Evolutionary conservation across 2,888 invertebrate species (phyloP).

Genomic region (Lottia scabra): DNA sequence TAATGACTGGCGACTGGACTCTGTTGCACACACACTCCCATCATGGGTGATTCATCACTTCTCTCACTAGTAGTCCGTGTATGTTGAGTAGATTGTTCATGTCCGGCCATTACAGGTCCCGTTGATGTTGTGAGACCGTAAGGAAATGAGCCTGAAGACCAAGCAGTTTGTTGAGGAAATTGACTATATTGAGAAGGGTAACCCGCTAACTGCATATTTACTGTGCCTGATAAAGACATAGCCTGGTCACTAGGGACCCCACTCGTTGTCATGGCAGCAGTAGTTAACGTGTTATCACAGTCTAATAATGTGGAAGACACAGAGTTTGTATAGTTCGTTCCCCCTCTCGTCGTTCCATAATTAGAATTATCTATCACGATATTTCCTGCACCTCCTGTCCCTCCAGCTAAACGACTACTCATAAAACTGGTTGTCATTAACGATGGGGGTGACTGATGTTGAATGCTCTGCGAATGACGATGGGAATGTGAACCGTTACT

Average conservation of each 20-base stretch:
- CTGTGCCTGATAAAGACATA: constrained; percentile 61
- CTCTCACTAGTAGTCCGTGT: constrained; percentile 45
- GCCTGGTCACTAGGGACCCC: constrained; percentile 27
- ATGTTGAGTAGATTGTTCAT: constrained; percentile 33
- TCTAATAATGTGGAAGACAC: constrained; percentile 10
- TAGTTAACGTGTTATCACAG: constrained; percentile 5
- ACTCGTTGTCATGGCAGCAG: neutral
- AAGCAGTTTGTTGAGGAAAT: constrained; percentile 39
- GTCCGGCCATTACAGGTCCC: constrained; percentile 31
- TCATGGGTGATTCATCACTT: constrained; percentile 83
- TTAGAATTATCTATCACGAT: neutral
- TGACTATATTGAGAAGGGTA: constrained; percentile 53
- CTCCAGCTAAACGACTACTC: neutral
- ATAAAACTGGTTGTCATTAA: neutral
- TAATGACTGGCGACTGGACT: constrained; percentile 92
- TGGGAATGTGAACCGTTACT: constrained; percentile 45
- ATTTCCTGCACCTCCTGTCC: neutral
- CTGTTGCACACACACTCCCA: constrained; percentile 90
- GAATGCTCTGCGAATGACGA: constrained; percentile 45
- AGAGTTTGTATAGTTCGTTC: neutral
- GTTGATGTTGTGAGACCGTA: constrained; percentile 44
- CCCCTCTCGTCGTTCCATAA: neutral
- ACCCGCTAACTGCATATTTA: constrained; percentile 68
- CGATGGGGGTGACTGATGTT: constrained; percentile 42
- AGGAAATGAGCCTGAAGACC: constrained; percentile 51